Base-by-base conservation (phyloP, 2,797 vertebrate genomes). In the Setipinna tenuifilis region DNA sequence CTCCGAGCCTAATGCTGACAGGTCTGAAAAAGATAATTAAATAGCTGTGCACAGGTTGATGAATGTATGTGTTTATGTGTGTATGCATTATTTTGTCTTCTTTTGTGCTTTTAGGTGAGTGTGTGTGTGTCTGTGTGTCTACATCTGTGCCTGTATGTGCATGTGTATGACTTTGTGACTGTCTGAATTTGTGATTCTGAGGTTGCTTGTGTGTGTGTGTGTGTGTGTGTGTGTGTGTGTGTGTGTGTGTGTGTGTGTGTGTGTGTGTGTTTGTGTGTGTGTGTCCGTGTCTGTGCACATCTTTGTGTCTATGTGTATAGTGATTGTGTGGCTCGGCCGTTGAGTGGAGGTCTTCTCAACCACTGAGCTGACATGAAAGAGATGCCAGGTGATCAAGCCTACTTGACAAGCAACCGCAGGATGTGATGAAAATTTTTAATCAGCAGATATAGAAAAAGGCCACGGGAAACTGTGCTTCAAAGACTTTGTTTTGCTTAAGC, bases 401-500 rank as follows among this genome's bases (percentile, higher is more conserved):
- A 61, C 25, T 50, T 75, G 41, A 62, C 58, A 57, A 28, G 41
- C 59, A 75, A 91, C 88, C 88, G 90, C 9, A 57, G 89, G 90
- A 87, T 84, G 83, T 41, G 57, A 83, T 85, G 85, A 81, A 93
- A 89, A 92, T 92, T 91, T 91, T 92, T 93, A 94, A 92, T 92
- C 86, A 87, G 75, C 35, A 86, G 58, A 54, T 31, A 83, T 86
- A 58, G n/a, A 85, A 75, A 87, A 87, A 12, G 89, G 85, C 41
- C 91, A 86, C 90, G 90, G 87, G 50, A 68, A 90, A 87, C 83
- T 0, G 2, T 0, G 91, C 93, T 93, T 94, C 93, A 93, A 94
- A 94, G 91, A 87, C 91, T 78, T 83, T 61, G 41, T 83, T 65
- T 2, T 78, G 31, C 31, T 9, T 35, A 41, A 44, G 71, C 71